Evolutionary conservation across 2,888 invertebrate genomes (phyloP).

Genomic region (Spilarctia lutea): DNA sequence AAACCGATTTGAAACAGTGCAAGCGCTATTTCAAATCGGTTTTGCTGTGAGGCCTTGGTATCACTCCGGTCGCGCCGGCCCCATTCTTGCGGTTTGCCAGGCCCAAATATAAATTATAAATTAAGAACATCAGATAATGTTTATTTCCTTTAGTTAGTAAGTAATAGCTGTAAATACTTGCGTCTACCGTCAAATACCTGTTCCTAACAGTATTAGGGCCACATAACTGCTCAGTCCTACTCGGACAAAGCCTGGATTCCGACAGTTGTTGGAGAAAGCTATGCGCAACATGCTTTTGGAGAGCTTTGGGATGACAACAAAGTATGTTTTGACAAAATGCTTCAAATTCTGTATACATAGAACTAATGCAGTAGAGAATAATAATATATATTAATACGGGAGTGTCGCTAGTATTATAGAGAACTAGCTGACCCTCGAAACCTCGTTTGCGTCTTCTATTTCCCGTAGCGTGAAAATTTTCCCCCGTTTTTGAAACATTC

Average conservation of each 20-base stretch:
- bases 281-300: slow-evolving; percentile 11
- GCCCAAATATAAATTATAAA: too few relatives aligned
- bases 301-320: background rate
- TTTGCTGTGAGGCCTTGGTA: too few relatives aligned
- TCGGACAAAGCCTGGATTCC: slow-evolving; percentile 1
- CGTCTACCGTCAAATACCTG: background rate
- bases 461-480: too few relatives aligned
- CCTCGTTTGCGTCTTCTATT: too few relatives aligned
- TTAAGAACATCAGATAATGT: background rate
- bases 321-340: slow-evolving; percentile 32
- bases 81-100: too few relatives aligned
- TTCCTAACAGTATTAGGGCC: background rate
- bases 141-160: background rate
- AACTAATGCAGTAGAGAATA: slow-evolving; percentile 30
- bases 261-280: background rate
- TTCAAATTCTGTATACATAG: slow-evolving; percentile 30
- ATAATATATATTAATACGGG: slow-evolving; percentile 30
- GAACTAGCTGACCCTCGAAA: too few relatives aligned
- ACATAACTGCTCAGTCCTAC: background rate
- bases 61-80: too few relatives aligned
- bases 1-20: too few relatives aligned
- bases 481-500: too few relatives aligned
- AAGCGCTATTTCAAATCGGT: too few relatives aligned
- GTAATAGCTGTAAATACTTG: background rate
- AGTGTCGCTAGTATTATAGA: slow-evolving; percentile 2